These are phyloP conservation scores for Triplophysa bombifrons DNA, from an alignment of 2,797 vertebrate genomes.

Conservation along the genomic window DNA sequence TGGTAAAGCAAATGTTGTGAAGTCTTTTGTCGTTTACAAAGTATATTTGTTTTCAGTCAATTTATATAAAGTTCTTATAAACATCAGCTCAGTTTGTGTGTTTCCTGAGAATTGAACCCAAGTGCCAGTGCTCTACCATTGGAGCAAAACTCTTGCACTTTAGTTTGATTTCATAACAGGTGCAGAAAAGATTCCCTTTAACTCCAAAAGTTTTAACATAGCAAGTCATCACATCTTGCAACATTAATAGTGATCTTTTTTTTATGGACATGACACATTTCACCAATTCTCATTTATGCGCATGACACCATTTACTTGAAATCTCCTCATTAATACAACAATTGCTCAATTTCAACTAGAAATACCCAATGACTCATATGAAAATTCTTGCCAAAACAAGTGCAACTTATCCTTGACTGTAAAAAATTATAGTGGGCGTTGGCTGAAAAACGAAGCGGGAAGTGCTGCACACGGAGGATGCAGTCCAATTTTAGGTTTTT, in stretches of 20 bases:
- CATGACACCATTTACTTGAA: not conserved
- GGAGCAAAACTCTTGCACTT: not conserved
- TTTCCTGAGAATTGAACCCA: not conserved
- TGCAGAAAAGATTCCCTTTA: not conserved
- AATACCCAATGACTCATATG: conserved; percentile 28
- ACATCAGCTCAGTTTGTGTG: not conserved
- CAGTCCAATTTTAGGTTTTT: conserved; percentile 43
- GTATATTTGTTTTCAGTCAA: not conserved
- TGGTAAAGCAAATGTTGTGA: not conserved
- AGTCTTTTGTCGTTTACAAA: not conserved
- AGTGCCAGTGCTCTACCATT: not conserved
- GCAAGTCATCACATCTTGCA: not conserved
- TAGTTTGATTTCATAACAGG: not conserved
- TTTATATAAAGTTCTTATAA: not conserved
- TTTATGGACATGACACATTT: conserved; percentile 4
- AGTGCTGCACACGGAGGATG: conserved; percentile 40
- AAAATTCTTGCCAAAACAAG: conserved; percentile 15
- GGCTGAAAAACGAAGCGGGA: conserved; percentile 40
- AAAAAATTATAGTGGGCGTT: conserved; percentile 29
- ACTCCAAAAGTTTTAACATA: not conserved
- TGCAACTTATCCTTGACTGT: conserved; percentile 25
- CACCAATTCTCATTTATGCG: conserved; percentile 1
- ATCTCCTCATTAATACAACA: conserved; percentile 9
- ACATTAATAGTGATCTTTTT: not conserved
- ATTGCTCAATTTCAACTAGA: conserved; percentile 26